Percentiles rank a stretch among this genome's conserved stretches.
Evolutionary conservation across 2,888 invertebrate genomes (phyloP).

Genomic region (Operophtera brumata): DNA sequence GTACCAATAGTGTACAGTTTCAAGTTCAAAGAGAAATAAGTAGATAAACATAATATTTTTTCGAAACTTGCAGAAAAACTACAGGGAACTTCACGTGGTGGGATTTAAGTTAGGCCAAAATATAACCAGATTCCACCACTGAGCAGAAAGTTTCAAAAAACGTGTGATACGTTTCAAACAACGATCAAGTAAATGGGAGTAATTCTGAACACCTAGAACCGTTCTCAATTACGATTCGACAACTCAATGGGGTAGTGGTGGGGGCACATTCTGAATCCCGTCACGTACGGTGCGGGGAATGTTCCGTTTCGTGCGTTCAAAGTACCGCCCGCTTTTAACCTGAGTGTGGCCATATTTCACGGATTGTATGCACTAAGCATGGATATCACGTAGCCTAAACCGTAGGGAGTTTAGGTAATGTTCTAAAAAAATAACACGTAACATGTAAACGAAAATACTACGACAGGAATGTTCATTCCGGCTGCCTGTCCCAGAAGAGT

Average conservation of each 20-base stretch:
- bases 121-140: too few species aligned
- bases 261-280: constrained; percentile 21
- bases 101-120: too few species aligned
- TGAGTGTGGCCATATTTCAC: constrained; percentile 22
- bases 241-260: constrained; percentile 16
- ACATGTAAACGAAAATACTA: constrained; percentile 9
- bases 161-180: background rate
- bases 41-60: too few species aligned
- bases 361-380: constrained; percentile 23
- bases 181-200: constrained; percentile 21
- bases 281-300: constrained; percentile 23
- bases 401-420: background rate
- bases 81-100: too few species aligned
- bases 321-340: constrained; percentile 20
- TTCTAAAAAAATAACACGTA: constrained; percentile 18
- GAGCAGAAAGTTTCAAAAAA: too few species aligned
- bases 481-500: constrained; percentile 12
- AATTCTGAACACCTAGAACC: constrained; percentile 28
- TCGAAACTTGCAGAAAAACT: too few species aligned
- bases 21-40: too few species aligned
- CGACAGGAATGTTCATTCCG: constrained; percentile 12
- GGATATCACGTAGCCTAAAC: constrained; percentile 17
- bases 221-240: constrained; percentile 30
- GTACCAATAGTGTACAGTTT: too few species aligned
- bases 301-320: constrained; percentile 18